Base-by-base conservation (phyloP, 2,888 invertebrate species). In the Luperina nickerlii region DNA sequence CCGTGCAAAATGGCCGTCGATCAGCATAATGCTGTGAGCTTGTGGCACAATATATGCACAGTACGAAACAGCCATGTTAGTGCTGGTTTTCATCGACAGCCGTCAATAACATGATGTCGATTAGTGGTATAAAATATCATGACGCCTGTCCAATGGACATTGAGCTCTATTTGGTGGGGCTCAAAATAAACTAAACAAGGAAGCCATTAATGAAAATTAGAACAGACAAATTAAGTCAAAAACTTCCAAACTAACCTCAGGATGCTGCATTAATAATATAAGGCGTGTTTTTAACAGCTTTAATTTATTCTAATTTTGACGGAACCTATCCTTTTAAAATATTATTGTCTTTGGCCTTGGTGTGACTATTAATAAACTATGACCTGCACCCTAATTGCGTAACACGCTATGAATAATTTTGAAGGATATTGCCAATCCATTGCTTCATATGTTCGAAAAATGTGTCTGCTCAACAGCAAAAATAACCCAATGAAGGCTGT, bases 191-290 rank as follows among this genome's bases (percentile, higher is more conserved):
- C 74, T 60, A 60, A 74, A 80, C n/a, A 81, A 80, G 67, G 42
- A 81, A 74, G n/a, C 45, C 4, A 81, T 67, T 74, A 67, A 81
- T 11, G 51, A 45, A 67, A 74, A 74, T 81, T 67, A 81, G 67
- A 45, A 67, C 51, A 4, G 27, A n/a, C 18, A 75, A 81, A 81
- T 80, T 74, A 75, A 68, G 67, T 80, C 62, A 38, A 45, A 66
- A 81, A 62, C 67, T 67, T 81, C 32, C 20, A 54, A 68, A 67
- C 42, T 51, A 81, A 81, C 51, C 60, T 74, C 32, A 20, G 60
- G 74, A 81, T 42, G 60, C 67, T 51, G 15, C n/a, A 13, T 72
- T 79, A 79, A 71, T 71, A 54, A 81, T 45, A 38, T 80, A 38
- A 38, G n/a, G n/a, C 20, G n/a, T 74, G 15, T 62, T 67, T 65